Base-by-base conservation (phyloP, 2,797 vertebrate species). In the Varecia variegata region DNA sequence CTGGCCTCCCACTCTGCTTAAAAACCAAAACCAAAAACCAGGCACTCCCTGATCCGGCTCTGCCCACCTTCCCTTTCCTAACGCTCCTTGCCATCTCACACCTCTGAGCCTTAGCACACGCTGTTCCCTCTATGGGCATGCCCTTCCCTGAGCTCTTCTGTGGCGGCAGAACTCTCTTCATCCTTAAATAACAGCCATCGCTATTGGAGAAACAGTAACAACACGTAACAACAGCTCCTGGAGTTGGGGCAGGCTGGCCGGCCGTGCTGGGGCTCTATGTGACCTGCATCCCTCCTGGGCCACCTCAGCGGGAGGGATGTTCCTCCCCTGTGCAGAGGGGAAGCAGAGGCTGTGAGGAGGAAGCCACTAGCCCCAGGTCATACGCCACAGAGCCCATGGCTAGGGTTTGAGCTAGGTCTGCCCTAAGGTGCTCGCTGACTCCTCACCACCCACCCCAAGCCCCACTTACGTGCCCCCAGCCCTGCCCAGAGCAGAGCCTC, bases 171-270 rank as follows among this genome's bases (percentile, higher is more conserved):
- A 15, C 20, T 45, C 58, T 52, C 1, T 10, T 20, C 20, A 20
- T 43, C 25, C 74, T 67, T 30, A 58, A 45, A 32, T 17, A 54
- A 43, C 11, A 23, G 13, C 32, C 65, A 17, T 2, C 4, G 4
- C 43, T 23, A 0, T 7, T 2, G 54, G 23, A 35, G 50, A 58
- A 23, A 12, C 0, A 45, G 56, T 30, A 7, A 7, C 4, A 30
- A 65, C 15, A 32, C 25, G 35, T 20, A 23, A 21, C 12, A 47
- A 17, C 4, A 73, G 80, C 54, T 45, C 38, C 18, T 3, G 65
- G 54, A 30, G 8, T 11, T 8, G 7, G 25, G 18, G 84, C 43
- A 23, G 43, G 45, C 7, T 2, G 76, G 21, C 38, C 32, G 40
- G 76, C n/a, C 5, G 2, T 5, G 40, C 80, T 15, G 18, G 35